These are phyloP conservation scores for Conus ventricosus DNA, from an alignment of 1,140 invertebrate genomes.

Conservation along the genomic window DNA sequence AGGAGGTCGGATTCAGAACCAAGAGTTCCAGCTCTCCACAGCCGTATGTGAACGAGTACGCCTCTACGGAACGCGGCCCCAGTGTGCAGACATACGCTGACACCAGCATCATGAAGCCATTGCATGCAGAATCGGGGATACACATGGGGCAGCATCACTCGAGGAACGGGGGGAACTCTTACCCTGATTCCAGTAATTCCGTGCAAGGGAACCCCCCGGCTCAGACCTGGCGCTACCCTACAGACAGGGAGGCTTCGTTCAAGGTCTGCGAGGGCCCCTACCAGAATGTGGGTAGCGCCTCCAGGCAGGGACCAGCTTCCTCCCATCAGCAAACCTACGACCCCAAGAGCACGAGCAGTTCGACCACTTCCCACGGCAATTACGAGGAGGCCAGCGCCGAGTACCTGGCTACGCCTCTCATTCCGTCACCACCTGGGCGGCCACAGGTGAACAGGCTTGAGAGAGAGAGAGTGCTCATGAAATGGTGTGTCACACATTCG, in stretches of 20 bases:
- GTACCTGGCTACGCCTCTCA: not conserved
- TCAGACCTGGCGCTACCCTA: constrained; percentile 14
- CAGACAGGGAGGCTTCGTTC: constrained; percentile 8
- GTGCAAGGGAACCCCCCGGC: not conserved
- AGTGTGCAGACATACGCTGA: not conserved
- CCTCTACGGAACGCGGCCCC: not conserved
- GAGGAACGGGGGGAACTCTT: not conserved
- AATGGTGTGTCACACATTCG: not conserved
- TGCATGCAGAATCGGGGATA: not conserved
- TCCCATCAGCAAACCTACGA: not conserved
- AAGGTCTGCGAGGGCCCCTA: not conserved
- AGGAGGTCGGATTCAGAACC: not conserved
- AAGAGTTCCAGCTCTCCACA: not conserved
- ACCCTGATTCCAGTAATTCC: not conserved
- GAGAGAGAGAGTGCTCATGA: not conserved
- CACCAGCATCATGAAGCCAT: constrained; percentile 21
- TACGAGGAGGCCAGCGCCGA: not conserved
- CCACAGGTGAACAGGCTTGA: not conserved
- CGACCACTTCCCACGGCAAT: not conserved
- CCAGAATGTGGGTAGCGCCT: not conserved
- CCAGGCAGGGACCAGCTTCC: not conserved
- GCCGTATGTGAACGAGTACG: not conserved
- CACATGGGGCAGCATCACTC: not conserved
- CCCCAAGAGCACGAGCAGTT: not conserved
- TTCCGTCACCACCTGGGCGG: not conserved